A percentile compares a stretch with the other conserved stretches of the same genome.
Conservation (phyloP, 2,888 invertebrate species). For the Platycheirus albimanus region DNA sequence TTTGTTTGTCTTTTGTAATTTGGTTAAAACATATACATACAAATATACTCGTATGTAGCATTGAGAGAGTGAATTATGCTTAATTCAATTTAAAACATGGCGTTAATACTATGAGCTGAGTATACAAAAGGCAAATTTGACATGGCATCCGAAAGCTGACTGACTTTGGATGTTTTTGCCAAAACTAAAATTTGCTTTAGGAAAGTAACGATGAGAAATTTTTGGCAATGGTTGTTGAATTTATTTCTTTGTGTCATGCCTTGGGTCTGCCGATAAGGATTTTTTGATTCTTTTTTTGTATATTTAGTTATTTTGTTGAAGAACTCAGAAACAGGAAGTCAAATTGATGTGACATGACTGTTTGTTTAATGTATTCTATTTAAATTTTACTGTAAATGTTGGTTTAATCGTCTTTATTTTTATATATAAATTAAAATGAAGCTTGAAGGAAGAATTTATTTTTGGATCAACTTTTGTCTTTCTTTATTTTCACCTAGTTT, state of each 20-base stretch:
- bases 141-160: slow-evolving; percentile 47
- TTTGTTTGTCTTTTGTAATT: slow-evolving; percentile 43
- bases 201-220: slow-evolving; percentile 43
- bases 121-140: slow-evolving; percentile 36
- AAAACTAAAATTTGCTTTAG: slow-evolving; percentile 40
- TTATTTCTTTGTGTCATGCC: slow-evolving; percentile 40
- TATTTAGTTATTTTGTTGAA: slow-evolving; percentile 14
- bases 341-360: slow-evolving; percentile 33
- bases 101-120: slow-evolving; percentile 26
- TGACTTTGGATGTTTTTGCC: slow-evolving; percentile 63
- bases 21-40: slow-evolving; percentile 16
- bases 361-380: not conserved
- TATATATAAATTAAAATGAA: no score
- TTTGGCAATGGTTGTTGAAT: slow-evolving; percentile 52
- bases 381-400: no score
- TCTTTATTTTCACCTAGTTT: no score
- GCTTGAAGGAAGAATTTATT: no score
- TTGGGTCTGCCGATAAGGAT: no score
- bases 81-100: slow-evolving; percentile 52
- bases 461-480: no score
- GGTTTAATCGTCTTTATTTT: no score
- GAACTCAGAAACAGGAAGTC: slow-evolving; percentile 40
- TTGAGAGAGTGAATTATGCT: slow-evolving; percentile 38
- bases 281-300: no score
- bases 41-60: slow-evolving; percentile 3